phyloP scores from a whole-genome alignment of 2,797 vertebrate genomes.

The Schizopygopsis malacanthus region DNA sequence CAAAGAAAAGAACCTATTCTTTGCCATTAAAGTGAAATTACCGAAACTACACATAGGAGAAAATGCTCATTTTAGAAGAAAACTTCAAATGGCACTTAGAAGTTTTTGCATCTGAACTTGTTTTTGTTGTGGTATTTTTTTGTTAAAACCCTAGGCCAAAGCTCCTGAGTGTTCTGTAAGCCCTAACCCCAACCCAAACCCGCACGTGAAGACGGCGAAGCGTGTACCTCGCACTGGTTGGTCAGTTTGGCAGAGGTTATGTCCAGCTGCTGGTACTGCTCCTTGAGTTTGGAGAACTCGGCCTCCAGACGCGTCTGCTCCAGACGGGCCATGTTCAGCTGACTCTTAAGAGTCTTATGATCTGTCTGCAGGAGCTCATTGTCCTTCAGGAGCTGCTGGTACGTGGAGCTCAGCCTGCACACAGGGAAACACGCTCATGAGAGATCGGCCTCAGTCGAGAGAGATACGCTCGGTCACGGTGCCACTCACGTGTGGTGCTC shows the following conservation, averaged over 20 bases:
- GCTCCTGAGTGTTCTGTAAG: too few species aligned
- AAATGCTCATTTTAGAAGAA: too few species aligned
- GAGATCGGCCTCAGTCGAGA: background rate
- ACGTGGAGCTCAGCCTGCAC: slow-evolving; percentile 83
- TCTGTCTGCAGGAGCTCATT: slow-evolving; percentile 92
- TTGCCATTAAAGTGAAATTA: too few species aligned
- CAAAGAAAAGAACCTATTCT: too few species aligned
- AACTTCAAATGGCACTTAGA: too few species aligned
- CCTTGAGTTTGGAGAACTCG: slow-evolving; percentile 94
- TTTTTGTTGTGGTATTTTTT: too few species aligned
- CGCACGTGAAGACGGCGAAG: too few species aligned
- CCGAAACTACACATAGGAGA: too few species aligned
- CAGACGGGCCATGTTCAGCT: slow-evolving; percentile 89
- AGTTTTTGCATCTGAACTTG: too few species aligned
- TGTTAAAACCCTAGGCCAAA: too few species aligned
- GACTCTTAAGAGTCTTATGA: slow-evolving; percentile 92
- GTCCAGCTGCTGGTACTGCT: slow-evolving; percentile 96
- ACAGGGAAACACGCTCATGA: background rate
- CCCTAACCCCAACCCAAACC: too few species aligned
- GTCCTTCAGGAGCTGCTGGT: slow-evolving; percentile 89
- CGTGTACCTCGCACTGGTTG: slow-evolving; percentile 93
- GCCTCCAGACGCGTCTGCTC: slow-evolving; percentile 96
- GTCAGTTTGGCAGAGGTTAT: slow-evolving; percentile 95
- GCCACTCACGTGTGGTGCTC: slow-evolving; percentile 88
- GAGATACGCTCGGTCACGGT: background rate